These are phyloP conservation scores for Romanogobio albipinnatus DNA, from an alignment of 2,113 vertebrate genomes.

Conservation along the genomic window DNA sequence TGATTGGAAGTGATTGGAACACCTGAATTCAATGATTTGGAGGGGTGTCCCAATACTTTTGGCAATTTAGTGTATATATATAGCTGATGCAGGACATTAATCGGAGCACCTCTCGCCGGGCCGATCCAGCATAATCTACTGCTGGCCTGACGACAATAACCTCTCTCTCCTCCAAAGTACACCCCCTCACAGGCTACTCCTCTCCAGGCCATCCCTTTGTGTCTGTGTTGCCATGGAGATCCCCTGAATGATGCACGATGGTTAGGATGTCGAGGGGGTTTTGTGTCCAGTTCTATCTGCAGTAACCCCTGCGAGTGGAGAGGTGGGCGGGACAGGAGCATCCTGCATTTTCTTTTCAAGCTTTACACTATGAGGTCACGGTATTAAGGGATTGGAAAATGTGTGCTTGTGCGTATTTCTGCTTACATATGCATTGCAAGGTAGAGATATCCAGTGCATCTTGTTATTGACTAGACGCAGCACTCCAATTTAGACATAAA, in stretches of 20 bases:
- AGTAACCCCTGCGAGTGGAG: conserved; percentile 34
- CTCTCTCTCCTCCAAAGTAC: conserved; percentile 42
- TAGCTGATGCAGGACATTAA: not conserved
- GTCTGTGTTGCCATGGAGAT: conserved; percentile 69
- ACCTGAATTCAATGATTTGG: too few species aligned
- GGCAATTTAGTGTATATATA: too few species aligned
- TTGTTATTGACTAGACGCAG: not conserved
- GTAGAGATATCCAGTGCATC: not conserved
- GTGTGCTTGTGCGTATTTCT: not conserved
- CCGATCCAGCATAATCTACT: conserved; percentile 23
- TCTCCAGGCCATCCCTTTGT: conserved; percentile 64
- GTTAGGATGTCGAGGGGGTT: conserved; percentile 56
- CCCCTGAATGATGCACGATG: conserved; percentile 63
- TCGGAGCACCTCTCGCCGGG: not conserved
- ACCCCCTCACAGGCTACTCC: conserved; percentile 25
- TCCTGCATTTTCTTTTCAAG: conserved; percentile 20
- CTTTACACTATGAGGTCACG: conserved; percentile 9
- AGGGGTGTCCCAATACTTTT: too few species aligned
- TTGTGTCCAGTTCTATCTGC: conserved; percentile 45
- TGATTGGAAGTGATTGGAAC: too few species aligned
- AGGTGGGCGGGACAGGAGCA: conserved; percentile 14
- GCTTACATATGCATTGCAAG: not conserved
- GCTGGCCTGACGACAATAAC: conserved; percentile 45
- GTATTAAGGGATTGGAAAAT: not conserved
- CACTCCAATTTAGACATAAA: not conserved